Conservation (phyloP, 2,797 vertebrate species). For the Melanitta fusca region DNA sequence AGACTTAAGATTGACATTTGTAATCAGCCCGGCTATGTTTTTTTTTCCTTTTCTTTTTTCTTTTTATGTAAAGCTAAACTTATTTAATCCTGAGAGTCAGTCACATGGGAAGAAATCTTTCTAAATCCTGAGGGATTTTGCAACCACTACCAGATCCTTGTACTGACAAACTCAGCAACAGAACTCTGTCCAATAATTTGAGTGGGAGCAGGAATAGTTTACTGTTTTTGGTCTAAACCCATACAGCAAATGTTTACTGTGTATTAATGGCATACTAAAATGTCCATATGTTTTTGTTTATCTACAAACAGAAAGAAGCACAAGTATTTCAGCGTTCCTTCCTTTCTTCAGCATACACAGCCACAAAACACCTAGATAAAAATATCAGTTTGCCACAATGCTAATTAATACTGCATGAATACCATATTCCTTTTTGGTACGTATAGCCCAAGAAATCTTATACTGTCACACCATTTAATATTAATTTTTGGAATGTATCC, state of each 20-base stretch:
- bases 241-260: background rate
- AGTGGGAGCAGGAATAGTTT: background rate
- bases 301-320: background rate
- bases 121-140: background rate
- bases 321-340: background rate
- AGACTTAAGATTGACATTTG: background rate
- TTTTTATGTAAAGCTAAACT: background rate
- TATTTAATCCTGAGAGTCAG: slow-evolving; percentile 12
- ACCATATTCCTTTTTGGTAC: background rate
- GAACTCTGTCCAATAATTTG: background rate
- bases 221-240: background rate
- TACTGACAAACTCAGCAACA: background rate
- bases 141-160: background rate
- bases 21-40: background rate
- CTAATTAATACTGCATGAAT: background rate
- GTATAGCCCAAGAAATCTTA: background rate
- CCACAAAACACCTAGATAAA: background rate
- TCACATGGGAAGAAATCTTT: background rate
- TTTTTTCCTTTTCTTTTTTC: background rate
- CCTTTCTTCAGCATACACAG: background rate
- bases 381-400: background rate
- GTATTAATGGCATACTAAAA: background rate
- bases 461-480: background rate
- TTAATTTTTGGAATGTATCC: background rate
- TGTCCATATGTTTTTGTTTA: background rate